These are phyloP conservation scores for Alitta virens DNA, from an alignment of 2,888 invertebrate genomes.

Conservation along the genomic window DNA sequence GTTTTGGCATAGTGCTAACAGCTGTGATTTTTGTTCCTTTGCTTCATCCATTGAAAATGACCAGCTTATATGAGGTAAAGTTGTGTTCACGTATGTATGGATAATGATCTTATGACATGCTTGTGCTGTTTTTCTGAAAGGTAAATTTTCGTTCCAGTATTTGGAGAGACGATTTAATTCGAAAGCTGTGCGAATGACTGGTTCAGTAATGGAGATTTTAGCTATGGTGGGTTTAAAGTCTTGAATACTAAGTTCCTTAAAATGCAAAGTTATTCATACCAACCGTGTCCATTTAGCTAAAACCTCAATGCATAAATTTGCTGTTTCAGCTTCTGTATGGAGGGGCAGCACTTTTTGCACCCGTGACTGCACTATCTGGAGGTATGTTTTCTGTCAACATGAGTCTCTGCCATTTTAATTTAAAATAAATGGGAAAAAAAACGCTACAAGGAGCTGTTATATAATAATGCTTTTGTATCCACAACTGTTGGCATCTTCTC, in stretches of 20 bases:
- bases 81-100: background rate
- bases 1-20: conserved; percentile 8
- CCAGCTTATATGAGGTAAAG: conserved; percentile 8
- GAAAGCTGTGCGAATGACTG: background rate
- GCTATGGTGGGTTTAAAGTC: background rate
- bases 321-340: conserved; percentile 10
- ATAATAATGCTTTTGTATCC: no score
- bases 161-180: conserved; percentile 7
- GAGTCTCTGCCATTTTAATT: no score
- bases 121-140: no score
- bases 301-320: no score
- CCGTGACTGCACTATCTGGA: conserved; percentile 4
- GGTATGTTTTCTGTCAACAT: conserved; percentile 2
- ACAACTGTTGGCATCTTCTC: no score
- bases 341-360: conserved; percentile 9
- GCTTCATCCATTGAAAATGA: conserved; percentile 9
- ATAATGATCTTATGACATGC: no score
- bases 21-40: conserved; percentile 9
- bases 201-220: conserved; percentile 3
- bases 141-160: conserved; percentile 4
- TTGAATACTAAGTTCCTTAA: no score
- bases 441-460: no score
- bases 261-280: no score
- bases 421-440: no score
- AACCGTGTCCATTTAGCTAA: no score